Evolutionary conservation across 2,797 vertebrate species (phyloP).

Genomic region (Pitangus sulphuratus): DNA sequence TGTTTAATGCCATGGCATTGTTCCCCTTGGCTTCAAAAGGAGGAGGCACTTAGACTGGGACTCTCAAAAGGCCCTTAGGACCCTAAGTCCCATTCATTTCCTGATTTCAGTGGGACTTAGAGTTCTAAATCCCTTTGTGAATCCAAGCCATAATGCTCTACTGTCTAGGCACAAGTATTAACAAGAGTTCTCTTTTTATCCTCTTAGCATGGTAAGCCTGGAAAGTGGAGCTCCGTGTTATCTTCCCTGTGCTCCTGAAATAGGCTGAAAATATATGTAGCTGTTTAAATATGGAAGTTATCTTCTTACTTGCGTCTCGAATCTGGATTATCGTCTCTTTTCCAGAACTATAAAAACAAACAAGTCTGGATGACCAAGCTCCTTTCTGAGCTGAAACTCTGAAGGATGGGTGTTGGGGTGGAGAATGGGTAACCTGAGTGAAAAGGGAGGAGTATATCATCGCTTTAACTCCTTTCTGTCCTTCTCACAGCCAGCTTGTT

Average conservation of each 20-base stretch:
- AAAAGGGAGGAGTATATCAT: not conserved
- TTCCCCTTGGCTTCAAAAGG: constrained; percentile 48
- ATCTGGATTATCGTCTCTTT: constrained; percentile 3
- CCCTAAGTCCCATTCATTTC: constrained; percentile 57
- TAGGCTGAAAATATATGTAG: constrained; percentile 42
- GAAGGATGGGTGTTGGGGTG: not conserved
- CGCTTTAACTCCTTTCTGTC: not conserved
- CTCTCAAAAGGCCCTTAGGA: constrained; percentile 26
- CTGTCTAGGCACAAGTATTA: constrained; percentile 59
- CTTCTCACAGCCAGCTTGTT: not conserved
- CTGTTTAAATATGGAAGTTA: constrained; percentile 41
- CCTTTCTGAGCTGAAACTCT: not conserved
- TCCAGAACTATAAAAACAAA: not conserved
- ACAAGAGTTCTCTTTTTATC: constrained; percentile 59
- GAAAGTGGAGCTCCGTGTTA: constrained; percentile 46
- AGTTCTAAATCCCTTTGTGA: constrained; percentile 63
- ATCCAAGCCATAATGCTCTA: constrained; percentile 48
- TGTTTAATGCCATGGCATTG: constrained; percentile 41
- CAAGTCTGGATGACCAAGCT: not conserved
- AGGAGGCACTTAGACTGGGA: not conserved
- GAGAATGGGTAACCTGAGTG: not conserved
- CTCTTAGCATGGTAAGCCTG: constrained; percentile 62
- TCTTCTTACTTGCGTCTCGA: not conserved
- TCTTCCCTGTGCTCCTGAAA: constrained; percentile 44
- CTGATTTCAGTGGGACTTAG: constrained; percentile 55